Base-by-base conservation (phyloP, 2,888 invertebrate genomes). In the Acronicta leporina region DNA sequence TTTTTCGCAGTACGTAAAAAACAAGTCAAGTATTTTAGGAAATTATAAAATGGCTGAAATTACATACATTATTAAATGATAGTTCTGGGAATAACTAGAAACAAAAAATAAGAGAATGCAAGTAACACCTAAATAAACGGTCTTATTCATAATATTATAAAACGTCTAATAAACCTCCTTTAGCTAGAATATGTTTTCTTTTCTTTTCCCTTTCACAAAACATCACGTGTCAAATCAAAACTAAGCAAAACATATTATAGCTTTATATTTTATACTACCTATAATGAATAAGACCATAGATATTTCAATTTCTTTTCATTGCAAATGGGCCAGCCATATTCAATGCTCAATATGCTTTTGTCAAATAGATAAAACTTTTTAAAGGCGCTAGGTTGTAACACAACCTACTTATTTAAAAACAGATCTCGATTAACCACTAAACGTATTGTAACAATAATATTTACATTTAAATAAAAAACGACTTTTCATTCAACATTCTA, bases 381-480 rank as follows among this genome's bases (percentile, higher is more conserved):
- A 68, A 75, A 77, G 75, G 77, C 73, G 57, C 53, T 67, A 68
- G 73, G 80, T 80, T 81, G 82, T 74, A 74, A 79, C 74, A 80
- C 83, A 79, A 85, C 83, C 83, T 80, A 84, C 82, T 86, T 85
- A 86, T 64, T 81, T 84, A 85, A 87, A 87, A 87, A 88, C 90
- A 91, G 90, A 90, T 90, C 90, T 90, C 85, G 75, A 82, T 86
- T 88, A 88, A 89, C 84, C 77, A 85, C 88, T 90, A 90, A n/a
- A 86, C 80, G 79, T 78, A 84, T 78, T 75, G 73, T 85, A 86
- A 87, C 83, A 87, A 87, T 87, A 82, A 82, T 91, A 89, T 90
- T 87, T 90, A 90, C 89, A 90, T 80, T 85, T 80, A 84, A 83
- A 80, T 69, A 65, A 73, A n/a, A 80, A 80, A 72, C 74, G 73